A percentile compares a stretch with the other conserved stretches of the same genome.
phyloP scores from a whole-genome alignment of 2,888 invertebrate species.

The Papilio elwesi region DNA sequence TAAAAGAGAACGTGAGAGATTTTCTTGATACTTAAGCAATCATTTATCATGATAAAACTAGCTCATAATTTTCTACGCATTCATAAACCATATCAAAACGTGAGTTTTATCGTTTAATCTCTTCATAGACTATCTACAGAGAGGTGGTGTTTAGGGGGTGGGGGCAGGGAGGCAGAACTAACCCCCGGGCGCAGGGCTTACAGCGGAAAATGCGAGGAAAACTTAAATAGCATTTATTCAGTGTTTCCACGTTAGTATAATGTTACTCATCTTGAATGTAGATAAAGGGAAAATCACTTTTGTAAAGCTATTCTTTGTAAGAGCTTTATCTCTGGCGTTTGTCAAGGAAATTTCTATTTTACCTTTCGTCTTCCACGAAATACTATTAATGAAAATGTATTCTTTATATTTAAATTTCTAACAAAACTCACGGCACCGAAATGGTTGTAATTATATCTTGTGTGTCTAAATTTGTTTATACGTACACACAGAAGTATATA shows the following conservation, averaged over 20 bases:
- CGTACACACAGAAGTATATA: not conserved
- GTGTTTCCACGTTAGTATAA: constrained; percentile 11
- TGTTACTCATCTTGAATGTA: not conserved
- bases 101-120: constrained; percentile 12
- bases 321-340: not conserved
- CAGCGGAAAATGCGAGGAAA: constrained; percentile 20
- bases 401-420: not conserved
- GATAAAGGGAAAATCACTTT: not conserved
- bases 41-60: not conserved
- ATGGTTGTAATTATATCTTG: no score
- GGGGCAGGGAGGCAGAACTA: not conserved
- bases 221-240: constrained; percentile 13
- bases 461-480: no score
- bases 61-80: constrained; percentile 6
- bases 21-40: not conserved
- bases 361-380: not conserved
- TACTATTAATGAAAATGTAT: no score
- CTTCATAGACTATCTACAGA: constrained; percentile 6
- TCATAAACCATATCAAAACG: not conserved
- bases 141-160: not conserved
- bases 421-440: no score
- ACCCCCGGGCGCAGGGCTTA: constrained; percentile 7
- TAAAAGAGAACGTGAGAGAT: not conserved
- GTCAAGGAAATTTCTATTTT: constrained; percentile 13
- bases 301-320: not conserved